Evolutionary conservation across 2,113 vertebrate genomes (phyloP).

Genomic region (Tympanuchus pallidicinctus): DNA sequence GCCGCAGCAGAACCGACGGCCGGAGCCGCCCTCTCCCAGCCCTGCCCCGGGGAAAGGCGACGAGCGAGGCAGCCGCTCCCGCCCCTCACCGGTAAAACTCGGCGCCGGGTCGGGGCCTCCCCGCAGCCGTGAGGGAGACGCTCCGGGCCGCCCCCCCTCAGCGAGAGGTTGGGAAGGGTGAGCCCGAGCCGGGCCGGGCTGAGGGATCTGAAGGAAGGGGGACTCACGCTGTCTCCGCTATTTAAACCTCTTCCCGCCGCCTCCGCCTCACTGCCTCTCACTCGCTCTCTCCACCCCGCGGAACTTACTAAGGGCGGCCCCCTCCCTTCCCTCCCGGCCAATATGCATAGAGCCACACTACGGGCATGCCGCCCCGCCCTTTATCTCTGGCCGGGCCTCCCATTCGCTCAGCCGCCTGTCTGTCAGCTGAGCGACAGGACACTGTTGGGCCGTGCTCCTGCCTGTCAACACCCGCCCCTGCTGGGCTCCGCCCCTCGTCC

Average conservation of each 20-base stretch:
- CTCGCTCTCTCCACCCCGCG: constrained; percentile 56
- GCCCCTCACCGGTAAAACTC: not conserved
- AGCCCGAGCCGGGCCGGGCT: not conserved
- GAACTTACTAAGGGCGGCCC: constrained; percentile 22
- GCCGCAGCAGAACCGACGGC: too few relatives aligned
- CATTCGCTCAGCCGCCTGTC: not conserved
- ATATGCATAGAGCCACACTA: not conserved
- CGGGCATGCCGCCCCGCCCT: not conserved
- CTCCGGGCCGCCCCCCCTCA: not conserved
- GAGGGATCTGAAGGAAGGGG: not conserved
- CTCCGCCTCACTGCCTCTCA: constrained; percentile 55
- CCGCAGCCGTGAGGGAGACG: too few relatives aligned
- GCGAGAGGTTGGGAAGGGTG: too few relatives aligned
- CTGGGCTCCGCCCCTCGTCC: not conserved
- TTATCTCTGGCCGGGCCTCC: rapidly evolving
- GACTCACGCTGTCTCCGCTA: constrained; percentile 41
- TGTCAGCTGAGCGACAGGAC: rapidly evolving
- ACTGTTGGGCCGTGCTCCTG: rapidly evolving
- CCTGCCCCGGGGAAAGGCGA: not conserved
- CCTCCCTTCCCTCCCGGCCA: not conserved
- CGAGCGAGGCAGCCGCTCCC: not conserved
- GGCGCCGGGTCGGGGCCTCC: not conserved
- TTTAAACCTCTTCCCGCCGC: constrained; percentile 65
- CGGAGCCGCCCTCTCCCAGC: not conserved
- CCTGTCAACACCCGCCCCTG: not conserved